Evolutionary conservation across 2,113 vertebrate species (phyloP).

Genomic region (Morphnarchus princeps): DNA sequence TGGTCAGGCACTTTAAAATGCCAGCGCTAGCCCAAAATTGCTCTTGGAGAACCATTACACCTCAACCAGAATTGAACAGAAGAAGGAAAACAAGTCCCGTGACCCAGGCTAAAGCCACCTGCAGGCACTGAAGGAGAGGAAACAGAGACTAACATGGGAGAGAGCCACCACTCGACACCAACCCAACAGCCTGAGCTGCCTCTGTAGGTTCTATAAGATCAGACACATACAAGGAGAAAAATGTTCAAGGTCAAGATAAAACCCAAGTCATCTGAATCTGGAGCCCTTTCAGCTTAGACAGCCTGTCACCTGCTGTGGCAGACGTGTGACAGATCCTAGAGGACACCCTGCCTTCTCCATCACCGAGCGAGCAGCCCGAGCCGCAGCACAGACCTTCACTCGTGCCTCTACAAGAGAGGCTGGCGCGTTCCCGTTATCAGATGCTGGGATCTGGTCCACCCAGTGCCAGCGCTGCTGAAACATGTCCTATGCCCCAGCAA

Average conservation of each 20-base stretch:
- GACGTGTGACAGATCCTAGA: not conserved
- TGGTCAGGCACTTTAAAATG: not conserved
- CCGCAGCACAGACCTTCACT: not conserved
- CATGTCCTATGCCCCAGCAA: not conserved
- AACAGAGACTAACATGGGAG: not conserved
- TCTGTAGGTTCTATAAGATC: not conserved
- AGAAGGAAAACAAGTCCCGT: not conserved
- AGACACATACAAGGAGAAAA: not conserved
- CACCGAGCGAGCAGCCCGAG: not conserved
- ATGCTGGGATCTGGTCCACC: not conserved
- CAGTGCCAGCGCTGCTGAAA: fast-evolving
- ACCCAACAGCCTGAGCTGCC: not conserved
- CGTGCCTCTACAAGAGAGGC: fast-evolving
- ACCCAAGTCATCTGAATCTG: not conserved
- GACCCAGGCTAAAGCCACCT: not conserved
- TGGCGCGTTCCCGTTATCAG: fast-evolving
- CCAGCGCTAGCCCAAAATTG: not conserved
- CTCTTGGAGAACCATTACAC: not conserved
- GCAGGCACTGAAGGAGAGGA: not conserved
- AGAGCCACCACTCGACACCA: fast-evolving
- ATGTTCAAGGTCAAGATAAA: slow-evolving; percentile 19
- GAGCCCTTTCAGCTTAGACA: not conserved
- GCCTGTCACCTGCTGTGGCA: not conserved
- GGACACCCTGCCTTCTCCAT: not conserved
- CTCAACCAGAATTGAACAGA: not conserved